Percentiles rank a stretch among this genome's conserved stretches.
These are phyloP conservation scores for Casuarius casuarius DNA, from an alignment of 2,113 vertebrate genomes.

Conservation along the genomic window DNA sequence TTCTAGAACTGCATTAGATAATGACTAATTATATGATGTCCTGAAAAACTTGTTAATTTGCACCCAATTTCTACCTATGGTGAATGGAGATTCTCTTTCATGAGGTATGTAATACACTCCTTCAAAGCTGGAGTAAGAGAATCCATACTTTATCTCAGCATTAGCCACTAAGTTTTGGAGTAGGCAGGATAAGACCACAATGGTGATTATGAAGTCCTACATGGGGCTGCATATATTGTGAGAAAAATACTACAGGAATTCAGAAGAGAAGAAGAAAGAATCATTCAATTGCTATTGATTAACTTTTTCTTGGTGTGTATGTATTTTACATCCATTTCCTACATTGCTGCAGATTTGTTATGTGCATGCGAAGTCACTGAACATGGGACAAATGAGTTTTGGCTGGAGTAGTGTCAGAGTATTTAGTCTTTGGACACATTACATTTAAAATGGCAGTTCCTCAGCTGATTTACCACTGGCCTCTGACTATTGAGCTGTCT, in stretches of 20 bases:
- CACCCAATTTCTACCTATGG: accelerated
- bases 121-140: background rate
- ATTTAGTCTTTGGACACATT: background rate
- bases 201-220: background rate
- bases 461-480: background rate
- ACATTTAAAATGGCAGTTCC: background rate
- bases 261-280: background rate
- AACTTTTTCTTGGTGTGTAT: background rate
- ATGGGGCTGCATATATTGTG: background rate
- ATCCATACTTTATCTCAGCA: background rate
- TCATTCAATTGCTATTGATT: background rate
- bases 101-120: background rate
- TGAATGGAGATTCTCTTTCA: background rate
- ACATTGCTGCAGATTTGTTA: background rate
- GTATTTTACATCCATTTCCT: background rate
- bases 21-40: background rate
- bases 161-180: background rate
- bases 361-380: background rate
- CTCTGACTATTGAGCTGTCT: background rate
- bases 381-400: background rate
- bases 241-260: background rate
- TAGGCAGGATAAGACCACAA: background rate
- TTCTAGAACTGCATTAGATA: background rate
- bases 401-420: background rate
- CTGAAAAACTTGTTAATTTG: background rate